These are phyloP conservation scores for Laspeyria flexula DNA, from an alignment of 2,888 invertebrate species.

Conservation along the genomic window DNA sequence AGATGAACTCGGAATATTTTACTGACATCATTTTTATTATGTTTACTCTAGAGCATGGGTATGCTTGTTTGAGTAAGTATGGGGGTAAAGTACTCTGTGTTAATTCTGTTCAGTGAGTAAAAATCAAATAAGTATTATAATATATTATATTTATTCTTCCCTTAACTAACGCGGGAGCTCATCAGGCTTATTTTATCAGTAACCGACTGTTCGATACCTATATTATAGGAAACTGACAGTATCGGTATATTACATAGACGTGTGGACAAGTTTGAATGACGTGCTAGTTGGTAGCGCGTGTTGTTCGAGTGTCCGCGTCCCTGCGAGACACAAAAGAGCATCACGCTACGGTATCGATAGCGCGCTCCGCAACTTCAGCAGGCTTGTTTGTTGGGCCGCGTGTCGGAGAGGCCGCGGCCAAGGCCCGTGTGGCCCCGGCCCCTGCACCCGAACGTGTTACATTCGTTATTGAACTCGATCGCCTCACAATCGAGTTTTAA, in stretches of 20 bases:
- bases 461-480: conserved; percentile 44
- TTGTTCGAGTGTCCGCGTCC: conserved; percentile 1
- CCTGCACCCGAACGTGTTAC: conserved; percentile 34
- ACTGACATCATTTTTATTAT: conserved; percentile 6
- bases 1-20: conserved; percentile 10
- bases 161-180: too few species aligned
- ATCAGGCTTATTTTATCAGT: too few species aligned
- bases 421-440: background rate
- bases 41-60: background rate
- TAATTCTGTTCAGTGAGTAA: too few species aligned
- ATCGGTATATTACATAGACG: too few species aligned
- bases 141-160: too few species aligned
- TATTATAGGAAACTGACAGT: too few species aligned
- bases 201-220: too few species aligned
- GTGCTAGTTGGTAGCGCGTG: background rate
- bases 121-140: too few species aligned
- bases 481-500: conserved; percentile 50
- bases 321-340: conserved; percentile 6
- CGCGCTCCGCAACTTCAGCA: conserved; percentile 52
- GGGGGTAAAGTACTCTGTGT: too few species aligned
- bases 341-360: conserved; percentile 25
- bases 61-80: background rate
- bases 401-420: background rate
- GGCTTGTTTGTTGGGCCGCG: conserved; percentile 45
- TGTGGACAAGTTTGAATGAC: background rate